A percentile compares a stretch with the other conserved stretches of the same genome.
These are phyloP conservation scores for Oxystoma pomonae DNA, from an alignment of 2,888 invertebrate genomes.

Conservation along the genomic window DNA sequence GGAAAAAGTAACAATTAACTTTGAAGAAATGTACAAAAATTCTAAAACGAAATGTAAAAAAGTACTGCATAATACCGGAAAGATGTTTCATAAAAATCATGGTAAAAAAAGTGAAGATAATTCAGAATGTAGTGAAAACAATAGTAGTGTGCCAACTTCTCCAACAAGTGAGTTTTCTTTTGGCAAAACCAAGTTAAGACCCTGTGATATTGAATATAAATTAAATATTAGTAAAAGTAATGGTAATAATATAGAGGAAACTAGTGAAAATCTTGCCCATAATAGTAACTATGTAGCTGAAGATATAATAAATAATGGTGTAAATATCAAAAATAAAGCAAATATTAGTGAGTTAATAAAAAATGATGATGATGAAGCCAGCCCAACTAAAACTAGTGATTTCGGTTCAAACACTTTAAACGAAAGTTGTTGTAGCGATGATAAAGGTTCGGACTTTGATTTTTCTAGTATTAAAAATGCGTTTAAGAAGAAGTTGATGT, in stretches of 20 bases:
- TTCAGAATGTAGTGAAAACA: constrained; percentile 23
- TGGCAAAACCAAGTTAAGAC: constrained; percentile 32
- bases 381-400: constrained; percentile 17
- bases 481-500: constrained; percentile 35
- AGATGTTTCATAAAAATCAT: constrained; percentile 37
- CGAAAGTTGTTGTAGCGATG: constrained; percentile 25
- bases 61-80: constrained; percentile 41
- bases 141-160: constrained; percentile 15
- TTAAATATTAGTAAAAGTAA: constrained; percentile 30
- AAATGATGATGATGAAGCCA: constrained; percentile 17
- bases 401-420: constrained; percentile 10
- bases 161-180: constrained; percentile 39
- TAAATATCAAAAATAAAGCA: background rate
- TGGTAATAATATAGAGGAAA: constrained; percentile 19
- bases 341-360: background rate
- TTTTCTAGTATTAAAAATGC: constrained; percentile 39
- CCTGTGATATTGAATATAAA: constrained; percentile 41
- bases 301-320: background rate
- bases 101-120: constrained; percentile 26
- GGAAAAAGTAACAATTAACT: constrained; percentile 39
- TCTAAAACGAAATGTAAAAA: constrained; percentile 45
- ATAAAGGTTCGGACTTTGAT: constrained; percentile 35
- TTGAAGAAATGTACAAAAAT: constrained; percentile 45
- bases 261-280: constrained; percentile 11
- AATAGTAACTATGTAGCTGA: constrained; percentile 10